Conservation (phyloP, 1,140 invertebrate genomes). For the Drosophila virilis region DNA sequence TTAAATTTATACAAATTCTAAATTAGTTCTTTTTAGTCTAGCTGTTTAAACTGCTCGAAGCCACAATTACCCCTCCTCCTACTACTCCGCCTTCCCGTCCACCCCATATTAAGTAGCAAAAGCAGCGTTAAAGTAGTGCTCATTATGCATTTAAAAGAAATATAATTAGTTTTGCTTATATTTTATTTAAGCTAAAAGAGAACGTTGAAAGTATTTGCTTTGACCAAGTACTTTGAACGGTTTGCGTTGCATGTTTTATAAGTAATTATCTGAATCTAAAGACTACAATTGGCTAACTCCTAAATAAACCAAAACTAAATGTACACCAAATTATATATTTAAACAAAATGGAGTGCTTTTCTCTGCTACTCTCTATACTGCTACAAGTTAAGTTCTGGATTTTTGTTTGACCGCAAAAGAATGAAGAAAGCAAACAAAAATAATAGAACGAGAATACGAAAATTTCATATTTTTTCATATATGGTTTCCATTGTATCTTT, state of each 20-base stretch:
- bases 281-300: constrained; percentile 40
- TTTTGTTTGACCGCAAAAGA: constrained; percentile 28
- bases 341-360: constrained; percentile 26
- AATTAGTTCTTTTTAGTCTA: constrained; percentile 57
- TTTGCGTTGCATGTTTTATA: constrained; percentile 53
- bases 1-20: constrained; percentile 36
- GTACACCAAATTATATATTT: constrained; percentile 45
- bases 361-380: constrained; percentile 35
- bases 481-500: constrained; percentile 84
- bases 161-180: constrained; percentile 71
- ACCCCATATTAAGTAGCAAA: constrained; percentile 43
- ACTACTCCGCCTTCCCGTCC: neutral
- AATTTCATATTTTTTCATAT: constrained; percentile 82
- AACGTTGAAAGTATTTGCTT: constrained; percentile 19
- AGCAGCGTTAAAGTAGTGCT: constrained; percentile 54
- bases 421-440: constrained; percentile 25
- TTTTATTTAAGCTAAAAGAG: constrained; percentile 57
- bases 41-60: constrained; percentile 42
- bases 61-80: neutral
- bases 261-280: constrained; percentile 21
- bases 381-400: constrained; percentile 25
- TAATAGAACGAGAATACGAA: constrained; percentile 47
- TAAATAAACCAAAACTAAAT: constrained; percentile 19
- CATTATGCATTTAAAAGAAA: constrained; percentile 63
- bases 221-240: constrained; percentile 13